phyloP scores from a whole-genome alignment of 1,140 invertebrate genomes.

The Agrypnia vestita region DNA sequence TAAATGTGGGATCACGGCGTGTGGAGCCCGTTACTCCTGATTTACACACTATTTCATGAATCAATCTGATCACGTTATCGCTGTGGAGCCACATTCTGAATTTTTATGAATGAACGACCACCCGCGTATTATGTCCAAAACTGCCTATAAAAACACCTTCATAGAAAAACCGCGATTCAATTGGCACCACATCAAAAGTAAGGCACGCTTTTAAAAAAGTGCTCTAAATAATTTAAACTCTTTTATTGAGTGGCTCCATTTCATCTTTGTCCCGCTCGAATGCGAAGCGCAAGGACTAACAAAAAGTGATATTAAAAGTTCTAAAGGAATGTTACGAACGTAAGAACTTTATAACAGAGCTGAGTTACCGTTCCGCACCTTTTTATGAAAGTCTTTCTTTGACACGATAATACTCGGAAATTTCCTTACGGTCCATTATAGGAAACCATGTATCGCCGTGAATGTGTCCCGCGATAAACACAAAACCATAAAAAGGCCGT shows the following conservation, averaged over 20 bases:
- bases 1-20: too few relatives aligned
- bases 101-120: conserved; percentile 27
- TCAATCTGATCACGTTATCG: background rate
- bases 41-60: background rate
- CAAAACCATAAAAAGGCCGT: conserved; percentile 35
- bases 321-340: too few relatives aligned
- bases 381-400: conserved; percentile 5
- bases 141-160: background rate
- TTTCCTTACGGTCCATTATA: background rate
- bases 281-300: background rate
- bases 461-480: conserved; percentile 27
- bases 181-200: too few relatives aligned
- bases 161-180: too few relatives aligned
- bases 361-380: background rate
- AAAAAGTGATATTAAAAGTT: too few relatives aligned
- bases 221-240: too few relatives aligned
- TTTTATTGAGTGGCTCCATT: too few relatives aligned
- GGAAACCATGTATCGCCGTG: background rate
- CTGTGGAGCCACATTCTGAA: background rate
- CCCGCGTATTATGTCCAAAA: background rate
- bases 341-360: background rate
- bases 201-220: too few relatives aligned
- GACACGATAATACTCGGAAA: background rate
- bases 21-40: too few relatives aligned
- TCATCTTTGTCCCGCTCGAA: background rate